Conservation (phyloP, 35 echinoderm and acorn worm species). For the Lytechinus variegatus region DNA sequence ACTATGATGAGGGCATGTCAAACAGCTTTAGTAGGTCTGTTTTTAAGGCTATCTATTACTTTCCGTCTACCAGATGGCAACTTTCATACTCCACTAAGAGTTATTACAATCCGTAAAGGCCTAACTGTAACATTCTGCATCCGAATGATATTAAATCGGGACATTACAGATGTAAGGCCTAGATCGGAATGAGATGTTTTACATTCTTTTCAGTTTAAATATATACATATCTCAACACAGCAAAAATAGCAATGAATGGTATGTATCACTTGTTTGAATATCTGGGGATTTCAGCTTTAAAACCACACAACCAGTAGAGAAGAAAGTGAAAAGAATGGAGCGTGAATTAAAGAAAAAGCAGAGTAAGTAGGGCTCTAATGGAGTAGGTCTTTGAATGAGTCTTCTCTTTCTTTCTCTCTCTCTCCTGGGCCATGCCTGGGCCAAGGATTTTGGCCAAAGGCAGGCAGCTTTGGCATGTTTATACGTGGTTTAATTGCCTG, state of each 20-base stretch:
- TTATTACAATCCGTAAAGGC: too few relatives aligned
- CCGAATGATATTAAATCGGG: too few relatives aligned
- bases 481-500: slow-evolving; percentile 44
- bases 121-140: too few relatives aligned
- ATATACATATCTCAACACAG: too few relatives aligned
- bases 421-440: neutral
- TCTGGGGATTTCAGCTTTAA: neutral
- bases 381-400: slow-evolving; percentile 14
- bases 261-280: neutral
- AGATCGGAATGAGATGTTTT: too few relatives aligned
- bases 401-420: neutral
- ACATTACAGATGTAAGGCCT: too few relatives aligned
- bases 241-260: neutral
- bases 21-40: too few relatives aligned
- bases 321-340: slow-evolving; percentile 16
- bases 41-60: too few relatives aligned
- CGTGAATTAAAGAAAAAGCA: slow-evolving; percentile 34
- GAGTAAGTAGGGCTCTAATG: neutral
- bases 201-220: too few relatives aligned
- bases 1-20: too few relatives aligned
- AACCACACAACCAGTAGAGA: slow-evolving; percentile 27
- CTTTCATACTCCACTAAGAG: too few relatives aligned
- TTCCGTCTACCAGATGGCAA: too few relatives aligned
- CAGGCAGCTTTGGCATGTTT: slow-evolving; percentile 45
- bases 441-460: slow-evolving; percentile 41